Evolutionary conservation across 2,888 invertebrate genomes (phyloP), one percentile per base, ranked within the genome.

Genomic region (Mesochorus sp.): DNA sequence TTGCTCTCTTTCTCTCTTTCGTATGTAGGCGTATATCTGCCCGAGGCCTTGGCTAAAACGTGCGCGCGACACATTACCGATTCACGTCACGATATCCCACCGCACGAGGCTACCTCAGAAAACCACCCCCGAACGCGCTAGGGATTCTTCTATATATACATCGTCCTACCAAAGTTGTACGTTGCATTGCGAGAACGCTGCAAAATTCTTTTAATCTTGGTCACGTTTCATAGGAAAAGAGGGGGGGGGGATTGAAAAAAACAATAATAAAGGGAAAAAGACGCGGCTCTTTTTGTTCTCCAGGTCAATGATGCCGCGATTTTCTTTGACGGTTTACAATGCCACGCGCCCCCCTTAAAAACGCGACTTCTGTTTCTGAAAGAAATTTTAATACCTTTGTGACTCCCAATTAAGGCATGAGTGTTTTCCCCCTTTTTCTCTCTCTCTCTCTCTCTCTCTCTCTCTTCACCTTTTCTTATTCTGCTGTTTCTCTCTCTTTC

Each of bases 61-160:
- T 62, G 79, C 37, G 55, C 62, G 53, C 51, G 51, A 42, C 57
- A 66, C 62, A 75, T 75, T 71, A 53, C 49, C 68, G 37, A 78
- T 75, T 78, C 74, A 17, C 51, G 28, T 42, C 73, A 75, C 78
- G 77, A 49, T 21, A 51, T 37, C n/a, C n/a, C n/a, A n/a, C n/a
- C n/a, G n/a, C 34, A 19, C 67, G 39, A 28, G 67, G 37, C 53
- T 31, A 62, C 31, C 68, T 34, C 55, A 47, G 57, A 75, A 72
- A 66, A 62, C 73, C 55, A 14, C 53, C 72, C 53, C 17, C 67
- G 67, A 55, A 42, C 34, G 53, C 59, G 34, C 51, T 17, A n/a
- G 57, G 24, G 28, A 19, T 10, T 26, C 28, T 12, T 24, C 28
- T 17, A 14, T 42, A 17, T 17, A 1, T 6, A 19, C n/a, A 12